These are phyloP conservation scores for Polypedilum vanderplanki DNA, from an alignment of 1,140 invertebrate species.

Conservation along the genomic window DNA sequence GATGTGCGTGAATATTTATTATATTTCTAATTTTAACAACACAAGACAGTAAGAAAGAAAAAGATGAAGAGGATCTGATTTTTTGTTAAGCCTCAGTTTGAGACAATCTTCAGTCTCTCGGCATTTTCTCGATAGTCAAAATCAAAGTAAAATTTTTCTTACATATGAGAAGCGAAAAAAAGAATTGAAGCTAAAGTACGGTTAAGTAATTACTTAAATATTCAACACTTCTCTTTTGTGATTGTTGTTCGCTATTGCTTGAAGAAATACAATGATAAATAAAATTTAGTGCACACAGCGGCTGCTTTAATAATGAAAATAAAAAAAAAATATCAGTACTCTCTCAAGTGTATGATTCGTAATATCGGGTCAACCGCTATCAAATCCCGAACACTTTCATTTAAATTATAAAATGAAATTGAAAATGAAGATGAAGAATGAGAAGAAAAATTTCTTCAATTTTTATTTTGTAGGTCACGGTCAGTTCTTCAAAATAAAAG, in stretches of 20 bases:
- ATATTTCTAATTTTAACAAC: slow-evolving; percentile 7
- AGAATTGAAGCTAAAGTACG: not conserved
- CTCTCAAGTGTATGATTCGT: not conserved
- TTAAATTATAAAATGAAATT: not conserved
- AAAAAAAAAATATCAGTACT: too few relatives aligned
- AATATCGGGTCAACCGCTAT: not conserved
- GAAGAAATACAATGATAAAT: not conserved
- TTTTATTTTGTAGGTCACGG: not conserved
- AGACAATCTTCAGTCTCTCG: slow-evolving; percentile 16
- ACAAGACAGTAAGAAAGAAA: not conserved
- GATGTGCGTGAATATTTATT: slow-evolving; percentile 12
- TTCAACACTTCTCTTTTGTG: not conserved
- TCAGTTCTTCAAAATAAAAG: not conserved
- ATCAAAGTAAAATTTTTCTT: not conserved
- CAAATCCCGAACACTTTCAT: not conserved
- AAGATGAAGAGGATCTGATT: not conserved
- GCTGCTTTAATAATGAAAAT: too few relatives aligned
- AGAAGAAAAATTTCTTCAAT: not conserved
- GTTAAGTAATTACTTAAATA: not conserved
- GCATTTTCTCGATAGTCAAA: slow-evolving; percentile 12
- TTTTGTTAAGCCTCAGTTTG: not conserved
- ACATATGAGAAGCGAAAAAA: not conserved
- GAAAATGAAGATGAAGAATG: not conserved
- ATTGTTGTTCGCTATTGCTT: not conserved
- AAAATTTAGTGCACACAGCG: too few relatives aligned